Percentiles rank a stretch among this genome's conserved stretches.
These are phyloP conservation scores for Spilosoma lubricipeda DNA, from an alignment of 2,888 invertebrate genomes.

Conservation along the genomic window DNA sequence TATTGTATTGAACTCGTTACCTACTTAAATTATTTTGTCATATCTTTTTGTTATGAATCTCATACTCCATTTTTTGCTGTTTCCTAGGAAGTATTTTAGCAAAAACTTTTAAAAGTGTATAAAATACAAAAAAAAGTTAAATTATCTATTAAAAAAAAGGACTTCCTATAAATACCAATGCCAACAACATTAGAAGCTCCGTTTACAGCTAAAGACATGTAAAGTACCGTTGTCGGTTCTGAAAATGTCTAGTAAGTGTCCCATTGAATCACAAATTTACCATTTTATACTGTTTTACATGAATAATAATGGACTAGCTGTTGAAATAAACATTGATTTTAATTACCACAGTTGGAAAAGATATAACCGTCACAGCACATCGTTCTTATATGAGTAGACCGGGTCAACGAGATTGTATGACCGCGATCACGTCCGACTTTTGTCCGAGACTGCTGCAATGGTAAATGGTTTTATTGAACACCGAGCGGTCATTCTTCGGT, in stretches of 20 bases:
- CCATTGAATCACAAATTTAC: not conserved
- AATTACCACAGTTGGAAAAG: conserved; percentile 49
- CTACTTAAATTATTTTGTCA: not conserved
- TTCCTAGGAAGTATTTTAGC: no score
- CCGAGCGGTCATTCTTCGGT: not conserved
- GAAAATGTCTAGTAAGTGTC: conserved; percentile 23
- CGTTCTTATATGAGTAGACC: conserved; percentile 52
- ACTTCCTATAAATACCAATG: not conserved
- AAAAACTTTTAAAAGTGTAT: not conserved
- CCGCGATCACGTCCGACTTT: conserved; percentile 65
- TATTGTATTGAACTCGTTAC: not conserved
- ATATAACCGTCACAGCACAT: conserved; percentile 52
- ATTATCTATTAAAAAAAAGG: not conserved
- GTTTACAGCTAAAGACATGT: conserved; percentile 39
- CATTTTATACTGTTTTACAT: conserved; percentile 7
- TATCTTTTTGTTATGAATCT: no score
- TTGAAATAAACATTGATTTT: conserved; percentile 44
- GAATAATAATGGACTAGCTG: conserved; percentile 34
- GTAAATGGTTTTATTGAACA: conserved; percentile 28
- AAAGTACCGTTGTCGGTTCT: conserved; percentile 63
- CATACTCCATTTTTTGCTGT: no score
- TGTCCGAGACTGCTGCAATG: conserved; percentile 57
- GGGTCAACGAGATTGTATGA: conserved; percentile 52
- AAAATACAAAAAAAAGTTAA: not conserved
- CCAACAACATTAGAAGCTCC: conserved; percentile 24